Evolutionary conservation across 1,140 invertebrate species (phyloP).

Genomic region (Achatina immaculata): DNA sequence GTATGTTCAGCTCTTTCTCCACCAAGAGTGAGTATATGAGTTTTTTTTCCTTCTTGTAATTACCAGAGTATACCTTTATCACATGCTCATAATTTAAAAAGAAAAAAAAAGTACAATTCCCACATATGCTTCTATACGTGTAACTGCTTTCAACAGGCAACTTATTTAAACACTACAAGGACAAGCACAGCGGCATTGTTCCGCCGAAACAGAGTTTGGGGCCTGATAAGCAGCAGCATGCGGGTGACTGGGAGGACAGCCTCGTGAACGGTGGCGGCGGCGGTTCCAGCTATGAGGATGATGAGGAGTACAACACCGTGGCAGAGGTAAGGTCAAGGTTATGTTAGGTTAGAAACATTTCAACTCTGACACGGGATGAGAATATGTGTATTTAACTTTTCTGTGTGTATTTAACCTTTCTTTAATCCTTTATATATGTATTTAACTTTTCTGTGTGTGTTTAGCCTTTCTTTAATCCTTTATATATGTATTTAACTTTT

Average conservation of each 20-base stretch:
- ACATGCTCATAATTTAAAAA: no score
- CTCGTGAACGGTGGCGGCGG: constrained; percentile 1
- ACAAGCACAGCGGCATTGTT: constrained; percentile 54
- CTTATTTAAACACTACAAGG: constrained; percentile 64
- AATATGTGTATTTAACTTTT: no score
- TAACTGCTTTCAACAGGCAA: constrained; percentile 55
- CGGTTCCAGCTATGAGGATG: constrained; percentile 32
- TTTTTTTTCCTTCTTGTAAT: not conserved
- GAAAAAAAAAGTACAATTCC: no score
- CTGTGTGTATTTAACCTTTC: no score
- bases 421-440: no score
- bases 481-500: no score
- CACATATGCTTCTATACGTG: no score
- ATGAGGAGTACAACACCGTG: constrained; percentile 28
- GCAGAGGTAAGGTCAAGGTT: constrained; percentile 14
- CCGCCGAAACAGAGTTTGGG: constrained; percentile 41
- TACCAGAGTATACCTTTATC: no score
- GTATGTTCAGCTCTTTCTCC: constrained; percentile 87
- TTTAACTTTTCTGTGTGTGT: no score
- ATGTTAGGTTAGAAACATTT: not conserved
- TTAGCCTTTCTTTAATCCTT: no score
- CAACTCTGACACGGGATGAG: no score
- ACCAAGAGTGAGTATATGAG: constrained; percentile 22
- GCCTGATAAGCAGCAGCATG: not conserved
- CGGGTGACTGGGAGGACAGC: constrained; percentile 26